phyloP scores from a whole-genome alignment of 2,113 vertebrate genomes.

The Lepisosteus oculatus region DNA sequence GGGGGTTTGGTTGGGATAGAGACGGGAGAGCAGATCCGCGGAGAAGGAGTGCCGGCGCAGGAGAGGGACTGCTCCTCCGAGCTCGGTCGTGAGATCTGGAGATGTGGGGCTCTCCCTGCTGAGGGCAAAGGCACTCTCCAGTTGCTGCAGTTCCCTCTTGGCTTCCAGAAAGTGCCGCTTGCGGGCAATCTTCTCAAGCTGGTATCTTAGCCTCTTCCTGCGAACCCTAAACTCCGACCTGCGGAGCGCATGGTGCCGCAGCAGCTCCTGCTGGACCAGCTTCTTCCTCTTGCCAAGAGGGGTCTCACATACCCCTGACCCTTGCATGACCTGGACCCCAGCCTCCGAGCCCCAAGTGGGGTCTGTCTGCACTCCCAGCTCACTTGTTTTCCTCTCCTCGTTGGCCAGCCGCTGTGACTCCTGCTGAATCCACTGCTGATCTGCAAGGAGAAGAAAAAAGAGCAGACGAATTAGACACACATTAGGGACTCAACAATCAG shows the following conservation, averaged over 20 bases:
- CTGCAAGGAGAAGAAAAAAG: conserved; percentile 59
- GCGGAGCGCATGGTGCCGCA: conserved; percentile 64
- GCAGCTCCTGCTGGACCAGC: conserved; percentile 72
- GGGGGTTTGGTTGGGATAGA: conserved; percentile 63
- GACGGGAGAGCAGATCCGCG: conserved; percentile 60
- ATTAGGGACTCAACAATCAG: no score
- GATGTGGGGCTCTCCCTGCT: conserved; percentile 41
- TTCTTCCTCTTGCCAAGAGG: conserved; percentile 64
- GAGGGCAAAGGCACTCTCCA: conserved; percentile 63
- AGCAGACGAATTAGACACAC: no score
- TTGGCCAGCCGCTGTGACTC: conserved; percentile 67
- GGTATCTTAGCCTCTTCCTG: conserved; percentile 73
- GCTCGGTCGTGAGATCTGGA: conserved; percentile 31
- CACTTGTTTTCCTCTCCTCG: conserved; percentile 60
- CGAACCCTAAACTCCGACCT: conserved; percentile 67
- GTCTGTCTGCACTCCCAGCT: conserved; percentile 72
- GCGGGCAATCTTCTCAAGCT: conserved; percentile 78
- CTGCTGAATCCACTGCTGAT: conserved; percentile 78
- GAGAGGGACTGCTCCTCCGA: conserved; percentile 22
- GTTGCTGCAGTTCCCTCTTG: conserved; percentile 74
- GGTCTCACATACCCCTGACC: conserved; percentile 31
- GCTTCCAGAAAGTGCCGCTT: conserved; percentile 81
- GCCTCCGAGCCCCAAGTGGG: conserved; percentile 31
- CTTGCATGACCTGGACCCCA: conserved; percentile 43
- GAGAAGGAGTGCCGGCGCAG: conserved; percentile 62